phyloP scores from a whole-genome alignment of 2,888 invertebrate species.

The Idaea aversata region DNA sequence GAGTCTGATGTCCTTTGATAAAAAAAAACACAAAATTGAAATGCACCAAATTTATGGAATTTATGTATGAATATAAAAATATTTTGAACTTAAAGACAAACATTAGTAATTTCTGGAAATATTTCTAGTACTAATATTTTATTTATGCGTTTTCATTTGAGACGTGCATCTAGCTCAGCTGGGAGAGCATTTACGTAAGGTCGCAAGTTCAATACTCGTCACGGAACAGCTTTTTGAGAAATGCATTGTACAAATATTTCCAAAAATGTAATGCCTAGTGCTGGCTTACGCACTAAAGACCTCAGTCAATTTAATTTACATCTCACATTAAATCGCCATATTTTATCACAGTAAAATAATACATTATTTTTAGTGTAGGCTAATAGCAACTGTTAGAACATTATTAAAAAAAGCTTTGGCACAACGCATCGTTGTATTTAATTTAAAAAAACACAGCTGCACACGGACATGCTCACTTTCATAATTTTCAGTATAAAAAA shows the following conservation, averaged over 20 bases:
- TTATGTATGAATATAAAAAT: conserved; percentile 37
- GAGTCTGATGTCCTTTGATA: too few species aligned
- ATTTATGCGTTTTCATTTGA: too few species aligned
- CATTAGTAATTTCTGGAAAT: conserved; percentile 40
- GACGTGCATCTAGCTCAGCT: too few species aligned
- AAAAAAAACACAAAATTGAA: conserved; percentile 18
- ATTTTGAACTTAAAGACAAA: conserved; percentile 40
- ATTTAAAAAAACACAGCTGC: background rate
- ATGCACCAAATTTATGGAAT: conserved; percentile 39
- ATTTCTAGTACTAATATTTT: conserved; percentile 3
- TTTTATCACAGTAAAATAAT: conserved; percentile 15
- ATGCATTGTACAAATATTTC: background rate
- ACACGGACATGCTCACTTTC: too few species aligned
- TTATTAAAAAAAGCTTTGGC: background rate
- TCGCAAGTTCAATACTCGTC: too few species aligned
- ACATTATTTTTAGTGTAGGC: background rate
- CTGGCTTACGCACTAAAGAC: background rate
- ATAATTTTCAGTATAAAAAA: too few species aligned
- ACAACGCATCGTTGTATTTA: background rate
- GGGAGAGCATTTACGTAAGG: too few species aligned
- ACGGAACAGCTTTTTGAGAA: too few species aligned
- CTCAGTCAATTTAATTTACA: conserved; percentile 18
- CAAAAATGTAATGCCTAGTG: background rate
- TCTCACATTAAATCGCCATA: background rate
- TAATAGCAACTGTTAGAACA: background rate